These are phyloP conservation scores for rat (Rattus norvegicus) DNA, from an alignment of 2,113 vertebrate species.

Conservation along the genomic window DNA sequence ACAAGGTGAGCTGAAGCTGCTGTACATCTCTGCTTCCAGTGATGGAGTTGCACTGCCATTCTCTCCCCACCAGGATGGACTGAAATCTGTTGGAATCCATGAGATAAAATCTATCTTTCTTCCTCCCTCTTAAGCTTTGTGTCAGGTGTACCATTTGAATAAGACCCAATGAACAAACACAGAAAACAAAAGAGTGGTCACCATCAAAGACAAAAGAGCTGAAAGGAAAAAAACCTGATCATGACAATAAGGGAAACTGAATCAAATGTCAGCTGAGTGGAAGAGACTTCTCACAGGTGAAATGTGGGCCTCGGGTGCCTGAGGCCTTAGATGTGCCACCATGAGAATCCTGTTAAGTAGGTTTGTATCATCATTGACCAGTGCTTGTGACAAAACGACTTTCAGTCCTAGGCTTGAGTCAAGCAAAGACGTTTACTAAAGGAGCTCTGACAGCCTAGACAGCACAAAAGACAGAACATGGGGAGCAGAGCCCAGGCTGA, in stretches of 20 bases:
- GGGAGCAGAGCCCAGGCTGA: not conserved
- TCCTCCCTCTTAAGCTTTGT: too few relatives aligned
- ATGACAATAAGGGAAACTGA: not conserved
- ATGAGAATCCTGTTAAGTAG: not conserved
- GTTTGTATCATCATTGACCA: not conserved
- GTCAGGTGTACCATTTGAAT: not conserved
- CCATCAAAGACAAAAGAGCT: not conserved
- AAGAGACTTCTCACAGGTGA: not conserved
- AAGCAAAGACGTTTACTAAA: not conserved
- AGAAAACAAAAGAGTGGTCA: not conserved
- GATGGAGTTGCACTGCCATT: not conserved
- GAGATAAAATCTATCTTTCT: not conserved
- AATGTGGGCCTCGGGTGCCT: fast-evolving
- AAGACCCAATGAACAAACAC: too few relatives aligned
- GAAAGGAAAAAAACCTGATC: not conserved
- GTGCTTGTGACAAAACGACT: not conserved
- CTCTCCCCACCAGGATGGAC: not conserved
- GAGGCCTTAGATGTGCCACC: not conserved
- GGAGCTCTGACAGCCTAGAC: not conserved
- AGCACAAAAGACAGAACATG: not conserved
- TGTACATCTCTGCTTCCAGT: not conserved
- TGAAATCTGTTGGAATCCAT: not conserved
- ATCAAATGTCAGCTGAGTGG: not conserved
- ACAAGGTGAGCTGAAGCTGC: not conserved
- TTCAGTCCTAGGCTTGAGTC: not conserved